Conservation (phyloP, 2,888 invertebrate species). For the Drosophila formosana region DNA sequence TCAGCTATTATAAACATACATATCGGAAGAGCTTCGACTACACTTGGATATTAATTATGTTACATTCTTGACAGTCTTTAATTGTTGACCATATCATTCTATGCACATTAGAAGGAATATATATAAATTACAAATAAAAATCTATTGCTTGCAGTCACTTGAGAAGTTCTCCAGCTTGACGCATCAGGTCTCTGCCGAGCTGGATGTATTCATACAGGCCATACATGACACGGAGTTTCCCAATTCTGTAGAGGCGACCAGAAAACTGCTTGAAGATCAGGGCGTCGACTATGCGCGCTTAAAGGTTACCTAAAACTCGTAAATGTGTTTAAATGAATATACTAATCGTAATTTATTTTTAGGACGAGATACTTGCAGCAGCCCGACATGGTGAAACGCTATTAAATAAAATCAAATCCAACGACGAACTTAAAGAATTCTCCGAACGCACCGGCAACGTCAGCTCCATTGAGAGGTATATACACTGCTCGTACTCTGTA, state of each 20-base stretch:
- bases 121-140: too few species aligned
- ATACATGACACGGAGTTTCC: conserved; percentile 97
- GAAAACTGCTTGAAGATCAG: conserved; percentile 93
- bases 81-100: too few species aligned
- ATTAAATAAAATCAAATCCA: conserved; percentile 90
- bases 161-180: conserved; percentile 97
- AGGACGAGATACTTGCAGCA: conserved; percentile 94
- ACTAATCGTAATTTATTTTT: conserved; percentile 21
- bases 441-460: conserved; percentile 93
- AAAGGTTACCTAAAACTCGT: conserved; percentile 67
- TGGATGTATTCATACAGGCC: conserved; percentile 94
- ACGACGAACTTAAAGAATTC: conserved; percentile 87
- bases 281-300: conserved; percentile 88
- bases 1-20: too few species aligned
- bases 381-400: conserved; percentile 95
- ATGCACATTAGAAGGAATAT: too few species aligned
- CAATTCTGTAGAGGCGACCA: conserved; percentile 96
- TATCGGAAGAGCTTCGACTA: too few species aligned
- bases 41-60: too few species aligned
- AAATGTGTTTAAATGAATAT: not conserved
- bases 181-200: conserved; percentile 93
- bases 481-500: conserved; percentile 7
- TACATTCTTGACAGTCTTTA: too few species aligned
- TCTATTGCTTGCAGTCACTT: conserved; percentile 89
- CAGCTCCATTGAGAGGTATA: conserved; percentile 95